Conservation (phyloP, 2,888 invertebrate species). For the Chrysodeixis includens region DNA sequence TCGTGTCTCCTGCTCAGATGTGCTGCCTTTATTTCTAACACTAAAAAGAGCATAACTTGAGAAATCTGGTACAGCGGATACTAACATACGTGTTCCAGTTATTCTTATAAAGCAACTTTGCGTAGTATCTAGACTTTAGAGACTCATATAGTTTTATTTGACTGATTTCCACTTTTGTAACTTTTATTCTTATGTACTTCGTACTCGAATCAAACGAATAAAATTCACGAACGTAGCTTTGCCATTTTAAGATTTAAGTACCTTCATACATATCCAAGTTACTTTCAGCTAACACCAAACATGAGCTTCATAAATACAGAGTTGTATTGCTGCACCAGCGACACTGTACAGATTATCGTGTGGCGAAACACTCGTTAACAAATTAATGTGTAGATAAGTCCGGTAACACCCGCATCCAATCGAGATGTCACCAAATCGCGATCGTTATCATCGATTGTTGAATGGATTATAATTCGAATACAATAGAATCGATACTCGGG, state of each 20-base stretch:
- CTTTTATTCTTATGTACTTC: not conserved
- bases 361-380: conserved; percentile 49
- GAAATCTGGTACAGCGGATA: not conserved
- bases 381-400: conserved; percentile 56
- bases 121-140: not conserved
- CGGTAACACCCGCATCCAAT: conserved; percentile 76
- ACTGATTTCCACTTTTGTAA: not conserved
- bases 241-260: not conserved
- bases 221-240: too few relatives aligned
- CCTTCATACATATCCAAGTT: too few relatives aligned
- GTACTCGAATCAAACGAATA: too few relatives aligned
- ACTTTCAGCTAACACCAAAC: not conserved
- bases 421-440: conserved; percentile 66
- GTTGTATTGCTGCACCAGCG: conserved; percentile 30
- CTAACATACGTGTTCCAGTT: not conserved
- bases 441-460: conserved; percentile 69
- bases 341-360: conserved; percentile 27
- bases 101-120: not conserved
- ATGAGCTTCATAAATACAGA: not conserved
- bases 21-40: conserved; percentile 15
- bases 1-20: conserved; percentile 24
- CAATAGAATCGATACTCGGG: conserved; percentile 64
- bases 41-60: conserved; percentile 17
- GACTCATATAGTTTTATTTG: not conserved
- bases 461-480: conserved; percentile 67